These are phyloP conservation scores for Drosophila nigrodunni DNA, from an alignment of 1,140 invertebrate species.

Conservation along the genomic window DNA sequence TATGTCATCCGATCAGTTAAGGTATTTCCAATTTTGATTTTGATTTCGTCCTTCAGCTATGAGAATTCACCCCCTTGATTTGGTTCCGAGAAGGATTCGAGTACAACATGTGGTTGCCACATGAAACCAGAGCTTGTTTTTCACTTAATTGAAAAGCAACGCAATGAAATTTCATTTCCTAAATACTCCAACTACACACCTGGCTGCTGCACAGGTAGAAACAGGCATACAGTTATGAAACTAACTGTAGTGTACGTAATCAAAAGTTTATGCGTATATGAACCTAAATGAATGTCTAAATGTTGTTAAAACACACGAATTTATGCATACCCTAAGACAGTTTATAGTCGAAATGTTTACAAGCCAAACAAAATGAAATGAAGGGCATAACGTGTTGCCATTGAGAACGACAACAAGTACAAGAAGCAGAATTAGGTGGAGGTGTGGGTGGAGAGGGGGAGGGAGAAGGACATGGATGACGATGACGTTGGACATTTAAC, in stretches of 20 bases:
- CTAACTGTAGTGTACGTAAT: neutral
- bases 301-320: conserved; percentile 44
- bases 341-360: conserved; percentile 79
- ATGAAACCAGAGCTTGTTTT: conserved; percentile 4
- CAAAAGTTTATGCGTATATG: conserved; percentile 3
- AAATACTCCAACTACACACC: conserved; percentile 4
- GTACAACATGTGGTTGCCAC: neutral
- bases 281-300: neutral
- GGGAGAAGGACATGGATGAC: conserved; percentile 25
- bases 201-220: neutral
- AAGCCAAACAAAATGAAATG: conserved; percentile 62
- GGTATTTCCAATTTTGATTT: conserved; percentile 76
- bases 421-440: too few relatives aligned
- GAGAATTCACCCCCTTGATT: too few relatives aligned
- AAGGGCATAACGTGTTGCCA: conserved; percentile 46
- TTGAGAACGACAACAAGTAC: conserved; percentile 10
- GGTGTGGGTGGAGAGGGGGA: neutral
- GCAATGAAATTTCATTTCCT: conserved; percentile 5
- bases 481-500: conserved; percentile 61
- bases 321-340: conserved; percentile 82
- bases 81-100: conserved; percentile 31
- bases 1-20: conserved; percentile 75
- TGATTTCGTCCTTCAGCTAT: conserved; percentile 41
- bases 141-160: conserved; percentile 9
- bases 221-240: neutral